Conservation (phyloP, 2,888 invertebrate genomes). For the Abscondita cerata region DNA sequence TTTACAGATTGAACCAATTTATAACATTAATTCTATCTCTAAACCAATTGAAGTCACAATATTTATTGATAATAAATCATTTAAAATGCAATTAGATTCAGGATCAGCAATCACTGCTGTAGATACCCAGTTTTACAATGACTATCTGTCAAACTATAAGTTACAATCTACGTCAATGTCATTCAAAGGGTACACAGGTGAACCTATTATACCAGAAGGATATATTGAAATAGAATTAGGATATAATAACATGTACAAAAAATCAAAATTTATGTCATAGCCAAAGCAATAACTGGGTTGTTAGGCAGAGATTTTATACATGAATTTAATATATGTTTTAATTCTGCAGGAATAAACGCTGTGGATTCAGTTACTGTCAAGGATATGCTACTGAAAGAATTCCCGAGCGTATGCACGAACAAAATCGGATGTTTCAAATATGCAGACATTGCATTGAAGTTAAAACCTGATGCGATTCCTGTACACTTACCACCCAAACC, state of each 20-base stretch:
- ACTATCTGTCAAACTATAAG: too few relatives aligned
- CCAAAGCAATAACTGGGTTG: not conserved
- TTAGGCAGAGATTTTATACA: constrained; percentile 10
- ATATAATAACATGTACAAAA: not conserved
- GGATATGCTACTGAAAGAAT: not conserved
- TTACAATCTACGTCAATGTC: not conserved
- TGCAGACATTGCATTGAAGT: not conserved
- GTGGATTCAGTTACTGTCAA: not conserved
- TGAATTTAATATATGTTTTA: not conserved
- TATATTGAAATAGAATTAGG: not conserved
- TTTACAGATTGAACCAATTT: too few relatives aligned
- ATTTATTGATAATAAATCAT: too few relatives aligned
- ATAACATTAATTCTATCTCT: too few relatives aligned
- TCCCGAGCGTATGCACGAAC: not conserved
- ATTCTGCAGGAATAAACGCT: not conserved
- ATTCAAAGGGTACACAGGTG: not conserved
- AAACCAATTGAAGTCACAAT: too few relatives aligned
- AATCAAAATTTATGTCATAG: not conserved
- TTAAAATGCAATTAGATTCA: too few relatives aligned
- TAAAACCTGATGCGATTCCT: not conserved
- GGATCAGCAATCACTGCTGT: not conserved
- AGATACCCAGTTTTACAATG: too few relatives aligned
- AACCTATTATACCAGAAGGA: not conserved
- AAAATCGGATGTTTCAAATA: not conserved
- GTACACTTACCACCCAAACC: not conserved